Evolutionary conservation across 1,140 invertebrate species (phyloP), one percentile per base, ranked within the genome.

Genomic region (Oedothorax gibbosus): DNA sequence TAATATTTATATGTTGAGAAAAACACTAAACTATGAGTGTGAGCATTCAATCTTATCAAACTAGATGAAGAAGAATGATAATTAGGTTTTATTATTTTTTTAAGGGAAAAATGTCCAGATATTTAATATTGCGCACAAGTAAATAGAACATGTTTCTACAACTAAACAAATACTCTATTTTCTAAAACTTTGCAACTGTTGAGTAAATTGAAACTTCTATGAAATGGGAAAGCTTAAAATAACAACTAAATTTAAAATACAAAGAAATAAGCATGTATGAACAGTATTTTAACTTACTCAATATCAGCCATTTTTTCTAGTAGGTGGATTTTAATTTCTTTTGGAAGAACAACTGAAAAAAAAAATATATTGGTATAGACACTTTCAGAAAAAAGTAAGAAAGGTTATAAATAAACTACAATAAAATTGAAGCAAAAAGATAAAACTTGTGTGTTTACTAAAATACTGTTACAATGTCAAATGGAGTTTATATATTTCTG

Each of bases 291-390:
- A 12, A 90, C 90, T 90, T 89, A 91, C 90, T 98, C 96, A 85
- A 96, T 93, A 87, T 95, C 93, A 11, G 95, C 93, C 92, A 98
- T 92, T 90, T 95, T 95, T 71, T 95, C 93, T 60, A 97, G 88
- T 20, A 98, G 89, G 87, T 93, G 91, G 69, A 95, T 93, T 86
- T 96, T 89, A 51, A 96, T 92, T 56, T 93, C 91, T 69, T 93
- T 91, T 8, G 96, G 95, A 84, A 97, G 92, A 88, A 96, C 95
- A 90, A 97, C 95, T 97, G 90, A 87, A 88, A 88, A 88, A 71
- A 65, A 35, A 35, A 35, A 35, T 0, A 12, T 62, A 62, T 12
- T 11, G 18, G 14, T 62, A 62, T 8, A 35, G 35, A 62, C 18
- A 62, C 18, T 62, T 14, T 15, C 10, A 65, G 8, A 18, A 65